Evolutionary conservation across 2,888 invertebrate genomes (phyloP).

Genomic region (Lithophane semibrunnea): DNA sequence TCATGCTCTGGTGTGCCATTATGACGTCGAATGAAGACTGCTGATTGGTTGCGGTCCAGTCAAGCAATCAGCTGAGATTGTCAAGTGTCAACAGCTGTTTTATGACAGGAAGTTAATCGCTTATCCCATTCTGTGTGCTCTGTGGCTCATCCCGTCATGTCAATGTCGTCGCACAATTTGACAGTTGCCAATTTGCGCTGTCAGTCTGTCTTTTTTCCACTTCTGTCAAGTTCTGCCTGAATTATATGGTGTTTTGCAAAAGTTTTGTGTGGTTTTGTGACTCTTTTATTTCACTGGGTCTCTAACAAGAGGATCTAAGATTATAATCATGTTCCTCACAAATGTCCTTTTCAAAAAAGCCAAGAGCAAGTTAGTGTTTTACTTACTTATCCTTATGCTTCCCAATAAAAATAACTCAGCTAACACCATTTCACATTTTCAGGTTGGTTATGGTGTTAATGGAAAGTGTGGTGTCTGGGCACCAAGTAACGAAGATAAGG

Average conservation of each 20-base stretch:
- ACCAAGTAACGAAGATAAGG: conserved; percentile 91
- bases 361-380: conserved; percentile 93
- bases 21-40: not conserved
- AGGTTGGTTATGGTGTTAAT: conserved; percentile 94
- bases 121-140: too few relatives aligned
- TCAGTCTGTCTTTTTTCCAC: too few relatives aligned
- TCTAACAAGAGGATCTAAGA: not conserved
- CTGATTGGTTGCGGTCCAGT: not conserved
- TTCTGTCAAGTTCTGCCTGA: too few relatives aligned
- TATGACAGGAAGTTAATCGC: not conserved
- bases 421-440: conserved; percentile 70
- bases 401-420: not conserved
- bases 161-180: not conserved
- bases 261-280: conserved; percentile 1
- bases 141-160: not conserved
- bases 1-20: not conserved
- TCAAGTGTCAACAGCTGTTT: conserved; percentile 12
- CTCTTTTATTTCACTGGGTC: conserved; percentile 2
- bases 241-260: conserved; percentile 11
- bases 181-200: not conserved
- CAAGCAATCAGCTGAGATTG: conserved; percentile 23
- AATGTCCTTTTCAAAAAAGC: conserved; percentile 93
- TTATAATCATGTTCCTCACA: conserved; percentile 92
- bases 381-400: not conserved
- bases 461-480: conserved; percentile 95